Conservation (phyloP, 2,797 vertebrate species). For the Phaenicophaeus curvirostris region DNA sequence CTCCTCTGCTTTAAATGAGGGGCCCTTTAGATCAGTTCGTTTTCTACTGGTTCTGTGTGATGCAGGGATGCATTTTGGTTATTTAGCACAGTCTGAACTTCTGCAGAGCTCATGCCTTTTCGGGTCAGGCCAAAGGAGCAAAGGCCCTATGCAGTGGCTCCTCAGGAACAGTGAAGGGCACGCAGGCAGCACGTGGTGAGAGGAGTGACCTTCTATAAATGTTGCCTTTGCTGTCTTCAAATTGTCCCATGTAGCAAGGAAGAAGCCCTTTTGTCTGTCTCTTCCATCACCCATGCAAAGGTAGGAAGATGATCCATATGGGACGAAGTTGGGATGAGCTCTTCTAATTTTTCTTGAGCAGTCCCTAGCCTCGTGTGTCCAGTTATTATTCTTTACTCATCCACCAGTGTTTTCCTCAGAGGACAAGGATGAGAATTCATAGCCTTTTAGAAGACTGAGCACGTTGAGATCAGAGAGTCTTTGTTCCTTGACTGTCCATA, state of each 20-base stretch:
- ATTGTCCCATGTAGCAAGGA: rapidly evolving
- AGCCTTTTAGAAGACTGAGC: neutral
- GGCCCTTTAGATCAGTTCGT: neutral
- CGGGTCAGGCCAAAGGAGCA: neutral
- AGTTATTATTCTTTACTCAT: neutral
- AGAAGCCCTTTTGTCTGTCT: neutral
- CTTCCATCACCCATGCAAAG: neutral
- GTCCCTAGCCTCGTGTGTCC: rapidly evolving
- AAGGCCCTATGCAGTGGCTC: neutral
- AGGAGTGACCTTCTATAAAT: neutral
- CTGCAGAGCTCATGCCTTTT: neutral
- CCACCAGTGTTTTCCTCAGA: neutral
- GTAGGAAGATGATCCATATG: neutral
- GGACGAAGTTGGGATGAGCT: neutral
- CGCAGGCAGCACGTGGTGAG: neutral
- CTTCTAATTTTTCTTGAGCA: neutral
- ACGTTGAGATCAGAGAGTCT: neutral
- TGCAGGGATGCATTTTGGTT: neutral
- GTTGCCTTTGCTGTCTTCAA: neutral
- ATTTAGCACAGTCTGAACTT: neutral
- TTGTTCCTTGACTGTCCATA: neutral
- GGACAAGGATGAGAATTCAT: neutral
- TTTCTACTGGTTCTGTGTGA: neutral
- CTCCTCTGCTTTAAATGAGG: neutral
- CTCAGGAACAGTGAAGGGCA: neutral